Evolutionary conservation across 2,797 vertebrate genomes (phyloP).

Genomic region (Sarcophilus harrisii): DNA sequence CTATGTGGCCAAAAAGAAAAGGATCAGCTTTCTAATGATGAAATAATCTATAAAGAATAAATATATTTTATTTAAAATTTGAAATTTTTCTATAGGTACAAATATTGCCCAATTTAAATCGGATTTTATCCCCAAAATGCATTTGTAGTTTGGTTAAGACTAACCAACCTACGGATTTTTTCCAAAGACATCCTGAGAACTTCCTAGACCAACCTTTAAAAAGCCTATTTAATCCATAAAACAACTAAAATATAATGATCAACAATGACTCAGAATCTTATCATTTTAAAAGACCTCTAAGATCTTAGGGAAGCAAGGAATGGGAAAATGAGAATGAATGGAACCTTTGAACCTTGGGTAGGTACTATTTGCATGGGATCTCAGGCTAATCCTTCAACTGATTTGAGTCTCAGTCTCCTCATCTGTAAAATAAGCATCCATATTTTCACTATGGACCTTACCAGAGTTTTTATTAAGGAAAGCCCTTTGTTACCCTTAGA

Average conservation of each 20-base stretch:
- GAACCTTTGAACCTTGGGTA: not conserved
- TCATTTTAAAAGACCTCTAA: not conserved
- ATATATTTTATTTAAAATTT: conserved; percentile 29
- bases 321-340: not conserved
- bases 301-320: not conserved
- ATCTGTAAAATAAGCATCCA: not conserved
- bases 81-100: conserved; percentile 28
- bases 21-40: not conserved
- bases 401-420: too few species aligned
- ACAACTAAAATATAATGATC: conserved; percentile 15
- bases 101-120: not conserved
- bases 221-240: conserved; percentile 42
- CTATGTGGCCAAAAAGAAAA: not conserved
- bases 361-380: not conserved
- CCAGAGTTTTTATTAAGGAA: not conserved
- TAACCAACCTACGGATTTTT: conserved; percentile 39
- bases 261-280: not conserved
- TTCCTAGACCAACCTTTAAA: not conserved
- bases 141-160: conserved; percentile 46
- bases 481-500: not conserved
- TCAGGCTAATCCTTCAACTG: not conserved
- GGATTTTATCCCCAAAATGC: conserved; percentile 30
- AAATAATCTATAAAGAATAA: conserved; percentile 13
- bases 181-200: conserved; percentile 25
- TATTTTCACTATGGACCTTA: not conserved